Percentiles rank a stretch among this genome's conserved stretches.
Evolutionary conservation across 2,113 vertebrate genomes (phyloP).

Genomic region (Hirundichthys speculiger): DNA sequence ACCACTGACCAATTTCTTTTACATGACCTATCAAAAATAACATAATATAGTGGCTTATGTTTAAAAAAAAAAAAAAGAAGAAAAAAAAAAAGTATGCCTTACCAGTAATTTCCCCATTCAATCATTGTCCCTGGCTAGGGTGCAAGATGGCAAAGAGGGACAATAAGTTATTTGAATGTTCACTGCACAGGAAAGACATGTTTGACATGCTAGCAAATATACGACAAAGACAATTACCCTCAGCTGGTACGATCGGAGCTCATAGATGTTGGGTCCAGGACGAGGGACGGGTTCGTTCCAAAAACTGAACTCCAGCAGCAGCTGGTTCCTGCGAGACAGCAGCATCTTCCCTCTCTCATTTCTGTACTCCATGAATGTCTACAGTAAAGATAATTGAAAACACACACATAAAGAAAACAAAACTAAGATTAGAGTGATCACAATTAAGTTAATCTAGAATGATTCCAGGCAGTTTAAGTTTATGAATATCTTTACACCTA

Average conservation of each 20-base stretch:
- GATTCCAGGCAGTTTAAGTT: too few relatives aligned
- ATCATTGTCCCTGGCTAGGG: constrained; percentile 98
- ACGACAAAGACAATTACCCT: constrained; percentile 76
- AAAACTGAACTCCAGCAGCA: constrained; percentile 96
- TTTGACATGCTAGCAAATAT: too few relatives aligned
- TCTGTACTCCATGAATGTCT: constrained; percentile 91
- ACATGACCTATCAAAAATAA: too few relatives aligned
- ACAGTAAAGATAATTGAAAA: constrained; percentile 43
- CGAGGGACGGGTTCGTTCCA: constrained; percentile 95
- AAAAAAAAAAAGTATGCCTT: constrained; percentile 41
- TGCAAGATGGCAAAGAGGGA: background rate
- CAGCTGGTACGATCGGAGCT: constrained; percentile 94
- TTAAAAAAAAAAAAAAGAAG: too few relatives aligned
- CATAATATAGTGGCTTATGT: too few relatives aligned
- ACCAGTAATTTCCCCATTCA: constrained; percentile 99
- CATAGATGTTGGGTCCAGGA: constrained; percentile 93
- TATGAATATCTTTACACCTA: too few relatives aligned
- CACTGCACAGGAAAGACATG: background rate
- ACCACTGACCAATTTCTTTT: too few relatives aligned
- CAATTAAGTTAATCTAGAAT: too few relatives aligned
- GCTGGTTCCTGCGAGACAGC: constrained; percentile 93
- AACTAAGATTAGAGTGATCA: too few relatives aligned
- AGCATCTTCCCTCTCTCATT: constrained; percentile 93
- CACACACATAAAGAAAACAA: too few relatives aligned
- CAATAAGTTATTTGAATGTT: background rate